Conservation (phyloP, 2,113 vertebrate genomes). For the Pagrus major region DNA sequence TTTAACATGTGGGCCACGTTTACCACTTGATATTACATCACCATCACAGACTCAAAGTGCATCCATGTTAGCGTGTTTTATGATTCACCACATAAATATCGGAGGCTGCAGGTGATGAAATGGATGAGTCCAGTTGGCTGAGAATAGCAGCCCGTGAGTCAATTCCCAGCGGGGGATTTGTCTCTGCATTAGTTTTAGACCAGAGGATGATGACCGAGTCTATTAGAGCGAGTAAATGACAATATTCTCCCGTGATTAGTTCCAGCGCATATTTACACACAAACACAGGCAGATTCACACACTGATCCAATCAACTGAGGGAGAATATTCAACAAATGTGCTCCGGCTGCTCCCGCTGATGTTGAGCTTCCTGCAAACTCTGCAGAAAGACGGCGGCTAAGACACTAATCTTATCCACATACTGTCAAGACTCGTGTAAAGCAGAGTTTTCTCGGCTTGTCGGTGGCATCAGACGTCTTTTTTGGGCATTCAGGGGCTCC, state of each 20-base stretch:
- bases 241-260: slow-evolving; percentile 60
- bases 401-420: no score
- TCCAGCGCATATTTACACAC: not conserved
- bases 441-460: no score
- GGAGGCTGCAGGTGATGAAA: slow-evolving; percentile 54
- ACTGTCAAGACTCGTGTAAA: no score
- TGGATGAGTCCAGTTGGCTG: slow-evolving; percentile 31
- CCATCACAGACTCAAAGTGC: slow-evolving; percentile 5
- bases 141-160: slow-evolving; percentile 54
- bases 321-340: not conserved
- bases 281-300: not conserved
- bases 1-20: slow-evolving; percentile 27
- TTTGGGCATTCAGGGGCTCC: no score
- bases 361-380: not conserved
- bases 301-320: not conserved
- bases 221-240: slow-evolving; percentile 53
- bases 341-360: not conserved
- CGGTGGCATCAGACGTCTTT: no score
- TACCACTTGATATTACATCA: slow-evolving; percentile 43
- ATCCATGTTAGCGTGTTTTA: not conserved
- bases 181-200: slow-evolving; percentile 42
- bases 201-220: slow-evolving; percentile 49
- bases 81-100: slow-evolving; percentile 2
- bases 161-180: slow-evolving; percentile 38
- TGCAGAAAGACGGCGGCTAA: no score